These are phyloP conservation scores for Harpalus rubripes DNA, from an alignment of 2,888 invertebrate genomes.

Conservation along the genomic window DNA sequence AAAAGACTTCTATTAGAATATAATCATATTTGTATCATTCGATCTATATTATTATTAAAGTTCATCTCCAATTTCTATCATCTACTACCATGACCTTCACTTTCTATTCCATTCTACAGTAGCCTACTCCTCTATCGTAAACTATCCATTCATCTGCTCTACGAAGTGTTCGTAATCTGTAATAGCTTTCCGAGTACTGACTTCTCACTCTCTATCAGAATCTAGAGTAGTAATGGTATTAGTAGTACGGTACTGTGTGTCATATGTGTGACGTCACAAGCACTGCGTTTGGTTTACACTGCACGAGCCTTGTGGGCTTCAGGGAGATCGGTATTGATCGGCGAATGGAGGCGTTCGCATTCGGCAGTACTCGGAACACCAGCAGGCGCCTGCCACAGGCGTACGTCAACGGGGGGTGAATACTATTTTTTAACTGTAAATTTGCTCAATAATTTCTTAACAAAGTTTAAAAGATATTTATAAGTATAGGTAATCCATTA, in stretches of 20 bases:
- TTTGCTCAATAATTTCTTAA: too few species aligned
- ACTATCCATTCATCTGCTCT: neutral
- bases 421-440: neutral
- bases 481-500: too few species aligned
- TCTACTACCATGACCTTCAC: neutral
- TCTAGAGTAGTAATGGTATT: constrained; percentile 6
- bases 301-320: constrained; percentile 14
- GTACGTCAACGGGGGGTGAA: neutral
- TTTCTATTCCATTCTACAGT: neutral
- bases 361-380: constrained; percentile 59
- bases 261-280: constrained; percentile 16
- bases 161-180: neutral
- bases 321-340: constrained; percentile 64
- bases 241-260: neutral
- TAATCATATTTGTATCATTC: too few species aligned
- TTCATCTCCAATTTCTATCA: too few species aligned
- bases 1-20: too few species aligned
- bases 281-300: constrained; percentile 8
- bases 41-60: too few species aligned
- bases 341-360: constrained; percentile 40
- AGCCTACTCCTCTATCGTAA: neutral
- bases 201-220: neutral
- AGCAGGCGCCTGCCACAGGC: constrained; percentile 31
- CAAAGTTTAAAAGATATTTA: too few species aligned
- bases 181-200: neutral